Conservation (phyloP, 2,888 invertebrate species). For the Loripinus fragilis region DNA sequence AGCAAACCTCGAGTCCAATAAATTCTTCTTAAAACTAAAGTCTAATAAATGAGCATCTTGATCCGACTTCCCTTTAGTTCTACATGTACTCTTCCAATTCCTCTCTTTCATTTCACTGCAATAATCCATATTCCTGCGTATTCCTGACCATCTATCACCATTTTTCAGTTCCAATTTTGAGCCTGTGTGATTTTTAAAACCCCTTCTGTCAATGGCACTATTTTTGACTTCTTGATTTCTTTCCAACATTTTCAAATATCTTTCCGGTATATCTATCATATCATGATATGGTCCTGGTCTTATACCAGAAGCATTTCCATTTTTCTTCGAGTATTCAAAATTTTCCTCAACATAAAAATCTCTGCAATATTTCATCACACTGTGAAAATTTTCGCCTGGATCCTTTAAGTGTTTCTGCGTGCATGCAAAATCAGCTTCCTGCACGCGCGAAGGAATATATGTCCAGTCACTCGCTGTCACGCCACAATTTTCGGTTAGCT, state of each 20-base stretch:
- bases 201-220: not conserved
- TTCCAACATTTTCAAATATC: not conserved
- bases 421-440: not conserved
- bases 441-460: not conserved
- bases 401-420: not conserved
- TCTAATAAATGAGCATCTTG: too few relatives aligned
- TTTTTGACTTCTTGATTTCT: not conserved
- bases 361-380: not conserved
- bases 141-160: too few relatives aligned
- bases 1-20: not conserved
- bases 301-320: not conserved
- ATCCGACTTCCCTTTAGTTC: too few relatives aligned
- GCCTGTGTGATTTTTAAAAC: too few relatives aligned
- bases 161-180: too few relatives aligned
- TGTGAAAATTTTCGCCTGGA: not conserved
- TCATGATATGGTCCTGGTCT: not conserved
- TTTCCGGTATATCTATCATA: not conserved
- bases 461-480: not conserved
- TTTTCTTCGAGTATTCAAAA: not conserved
- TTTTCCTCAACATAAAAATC: not conserved
- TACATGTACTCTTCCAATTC: too few relatives aligned
- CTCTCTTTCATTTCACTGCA: too few relatives aligned
- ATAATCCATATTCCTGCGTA: too few relatives aligned
- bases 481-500: not conserved
- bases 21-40: too few relatives aligned